Evolutionary conservation across 2,113 vertebrate genomes (phyloP), one percentile per base, ranked within the genome.

Genomic region (Melanotaenia duboulayi): DNA sequence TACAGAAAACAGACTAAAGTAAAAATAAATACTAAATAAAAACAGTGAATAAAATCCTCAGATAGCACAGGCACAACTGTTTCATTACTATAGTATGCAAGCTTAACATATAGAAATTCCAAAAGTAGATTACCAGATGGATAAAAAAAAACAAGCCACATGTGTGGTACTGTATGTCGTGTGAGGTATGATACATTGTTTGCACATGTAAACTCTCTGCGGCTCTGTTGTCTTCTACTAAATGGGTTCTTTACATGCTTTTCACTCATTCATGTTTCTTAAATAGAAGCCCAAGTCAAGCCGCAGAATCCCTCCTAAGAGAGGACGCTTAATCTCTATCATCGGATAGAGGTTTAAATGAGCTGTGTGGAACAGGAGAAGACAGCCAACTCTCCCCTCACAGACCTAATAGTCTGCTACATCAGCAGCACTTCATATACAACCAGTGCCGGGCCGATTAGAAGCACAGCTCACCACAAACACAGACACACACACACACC

Each of bases 371-470:
- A 87, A 88, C 48, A 81, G 76, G 86, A 86, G 91, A 89, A 86
- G 91, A 90, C 85, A 90, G 85, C 58, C 69, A 65, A 40, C 72
- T 61, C 78, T 90, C 83, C 78, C 60, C 64, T 85, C 80, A 74
- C 82, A 65, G 81, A 58, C 78, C 79, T 91, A 90, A 90, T 90
- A 82, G 87, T 74, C 86, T 72, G 74, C 77, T 64, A 63, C 76
- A 44, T 92, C 91, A 92, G 66, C 60, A 50, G 63, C 91, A 92
- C 90, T 74, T 92, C 90, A 92, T 91, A 85, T 75, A 85, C 90
- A 88, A 89, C 80, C 87, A 19, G 74, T 13, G 81, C 78, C 70
- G 85, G 87, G 90, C 85, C 90, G 86, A 88, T 90, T 85, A 85
- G 83, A 90, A 69, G 52, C 64, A 61, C 44, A 44, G 68, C 74